Percentiles rank a stretch among this genome's conserved stretches.
phyloP scores from a whole-genome alignment of 2,797 vertebrate genomes.

The Mus spretus region DNA sequence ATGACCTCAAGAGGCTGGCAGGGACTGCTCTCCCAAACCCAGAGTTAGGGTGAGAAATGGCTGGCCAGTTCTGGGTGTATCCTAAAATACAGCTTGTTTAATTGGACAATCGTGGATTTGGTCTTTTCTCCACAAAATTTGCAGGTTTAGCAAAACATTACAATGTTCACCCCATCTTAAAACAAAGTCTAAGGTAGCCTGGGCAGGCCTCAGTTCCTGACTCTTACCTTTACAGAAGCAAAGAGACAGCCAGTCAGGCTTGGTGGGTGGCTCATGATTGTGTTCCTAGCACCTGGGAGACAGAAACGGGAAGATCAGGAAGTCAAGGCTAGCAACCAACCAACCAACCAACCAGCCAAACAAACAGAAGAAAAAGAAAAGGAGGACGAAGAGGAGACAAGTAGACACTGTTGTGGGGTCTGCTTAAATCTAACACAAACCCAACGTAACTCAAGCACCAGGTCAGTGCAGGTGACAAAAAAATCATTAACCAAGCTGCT shows the following conservation, averaged over 20 bases:
- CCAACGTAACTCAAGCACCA: not conserved
- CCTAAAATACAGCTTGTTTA: not conserved
- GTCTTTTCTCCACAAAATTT: not conserved
- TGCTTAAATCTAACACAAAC: not conserved
- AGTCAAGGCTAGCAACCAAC: not conserved
- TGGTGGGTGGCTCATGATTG: not conserved
- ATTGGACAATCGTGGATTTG: not conserved
- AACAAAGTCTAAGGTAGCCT: not conserved
- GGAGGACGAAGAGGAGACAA: not conserved
- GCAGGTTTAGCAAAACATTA: not conserved
- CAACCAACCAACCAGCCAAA: too few species aligned
- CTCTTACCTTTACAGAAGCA: not conserved
- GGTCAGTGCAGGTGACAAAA: not conserved
- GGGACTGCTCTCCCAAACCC: not conserved
- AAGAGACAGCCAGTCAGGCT: not conserved
- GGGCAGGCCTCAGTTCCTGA: not conserved
- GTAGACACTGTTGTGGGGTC: not conserved
- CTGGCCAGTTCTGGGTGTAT: not conserved
- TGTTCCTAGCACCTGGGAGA: not conserved
- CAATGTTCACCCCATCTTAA: not conserved
- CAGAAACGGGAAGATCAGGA: not conserved
- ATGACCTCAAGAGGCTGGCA: not conserved
- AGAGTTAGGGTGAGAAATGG: not conserved
- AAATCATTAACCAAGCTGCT: not conserved
- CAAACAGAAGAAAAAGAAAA: not conserved